Percentiles rank a stretch among this genome's conserved stretches.
These are phyloP conservation scores for Peromyscus leucopus DNA, from an alignment of 2,113 vertebrate genomes.

Conservation along the genomic window DNA sequence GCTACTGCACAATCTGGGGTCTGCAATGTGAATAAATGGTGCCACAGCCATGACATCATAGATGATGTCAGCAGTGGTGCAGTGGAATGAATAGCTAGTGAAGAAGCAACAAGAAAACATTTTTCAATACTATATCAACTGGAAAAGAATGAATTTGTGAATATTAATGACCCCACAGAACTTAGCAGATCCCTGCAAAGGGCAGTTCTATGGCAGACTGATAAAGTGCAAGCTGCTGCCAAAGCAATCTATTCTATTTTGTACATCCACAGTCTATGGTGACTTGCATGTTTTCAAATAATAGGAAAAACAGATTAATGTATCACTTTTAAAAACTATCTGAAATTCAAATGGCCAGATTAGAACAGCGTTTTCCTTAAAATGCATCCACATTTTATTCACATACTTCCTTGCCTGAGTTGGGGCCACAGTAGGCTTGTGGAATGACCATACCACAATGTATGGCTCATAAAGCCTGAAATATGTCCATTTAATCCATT, in stretches of 20 bases:
- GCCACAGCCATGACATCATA: background rate
- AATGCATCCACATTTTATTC: background rate
- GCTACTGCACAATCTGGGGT: background rate
- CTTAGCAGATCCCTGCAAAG: background rate
- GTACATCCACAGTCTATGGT: background rate
- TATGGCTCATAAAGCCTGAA: background rate
- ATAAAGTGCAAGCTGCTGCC: background rate
- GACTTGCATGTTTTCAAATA: background rate
- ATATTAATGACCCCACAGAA: background rate
- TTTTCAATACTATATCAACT: background rate
- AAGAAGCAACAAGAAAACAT: background rate
- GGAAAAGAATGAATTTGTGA: background rate
- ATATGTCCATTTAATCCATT: background rate
- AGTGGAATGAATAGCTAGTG: background rate
- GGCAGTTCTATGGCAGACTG: background rate
- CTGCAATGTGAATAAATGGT: background rate
- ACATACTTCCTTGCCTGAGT: background rate
- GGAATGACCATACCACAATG: rapidly evolving
- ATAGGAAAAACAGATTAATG: background rate
- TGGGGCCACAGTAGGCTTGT: background rate
- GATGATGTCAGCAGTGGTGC: background rate
- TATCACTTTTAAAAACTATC: background rate
- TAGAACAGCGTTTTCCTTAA: background rate
- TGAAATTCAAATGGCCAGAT: background rate
- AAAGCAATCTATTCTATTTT: background rate